phyloP scores from a whole-genome alignment of 2,888 invertebrate species.

The Yponomeuta sedellus region DNA sequence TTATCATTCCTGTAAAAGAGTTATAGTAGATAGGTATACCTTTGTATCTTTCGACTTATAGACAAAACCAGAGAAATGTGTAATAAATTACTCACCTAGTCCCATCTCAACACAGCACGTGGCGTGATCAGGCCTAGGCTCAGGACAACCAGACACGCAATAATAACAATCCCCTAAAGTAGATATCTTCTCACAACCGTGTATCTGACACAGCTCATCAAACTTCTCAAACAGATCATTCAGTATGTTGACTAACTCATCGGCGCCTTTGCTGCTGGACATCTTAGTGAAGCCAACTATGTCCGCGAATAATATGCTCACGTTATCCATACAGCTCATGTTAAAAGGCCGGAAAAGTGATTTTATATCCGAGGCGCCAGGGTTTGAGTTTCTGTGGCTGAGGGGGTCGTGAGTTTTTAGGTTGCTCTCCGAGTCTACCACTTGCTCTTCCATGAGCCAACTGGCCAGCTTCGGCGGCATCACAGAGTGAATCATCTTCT shows the following conservation, averaged over 20 bases:
- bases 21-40: not conserved
- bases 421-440: conserved; percentile 75
- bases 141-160: conserved; percentile 96
- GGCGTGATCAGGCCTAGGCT: conserved; percentile 93
- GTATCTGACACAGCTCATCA: conserved; percentile 90
- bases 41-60: not conserved
- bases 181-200: conserved; percentile 97
- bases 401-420: conserved; percentile 64
- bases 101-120: conserved; percentile 98
- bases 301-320: conserved; percentile 97
- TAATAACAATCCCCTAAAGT: conserved; percentile 96
- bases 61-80: not conserved
- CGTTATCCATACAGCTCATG: conserved; percentile 97
- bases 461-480: conserved; percentile 97
- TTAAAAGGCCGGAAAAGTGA: conserved; percentile 96
- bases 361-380: conserved; percentile 81
- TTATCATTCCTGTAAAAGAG: conserved; percentile 86
- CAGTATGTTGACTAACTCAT: conserved; percentile 94
- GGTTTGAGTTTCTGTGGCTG: conserved; percentile 68
- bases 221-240: conserved; percentile 98
- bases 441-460: conserved; percentile 87
- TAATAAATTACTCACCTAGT: conserved; percentile 73
- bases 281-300: conserved; percentile 98
- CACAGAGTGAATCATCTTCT: conserved; percentile 97
- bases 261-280: conserved; percentile 97